Percentiles rank a stretch among this genome's conserved stretches.
Conservation (phyloP, 1,140 invertebrate genomes). For the Liolophura sinensis region DNA sequence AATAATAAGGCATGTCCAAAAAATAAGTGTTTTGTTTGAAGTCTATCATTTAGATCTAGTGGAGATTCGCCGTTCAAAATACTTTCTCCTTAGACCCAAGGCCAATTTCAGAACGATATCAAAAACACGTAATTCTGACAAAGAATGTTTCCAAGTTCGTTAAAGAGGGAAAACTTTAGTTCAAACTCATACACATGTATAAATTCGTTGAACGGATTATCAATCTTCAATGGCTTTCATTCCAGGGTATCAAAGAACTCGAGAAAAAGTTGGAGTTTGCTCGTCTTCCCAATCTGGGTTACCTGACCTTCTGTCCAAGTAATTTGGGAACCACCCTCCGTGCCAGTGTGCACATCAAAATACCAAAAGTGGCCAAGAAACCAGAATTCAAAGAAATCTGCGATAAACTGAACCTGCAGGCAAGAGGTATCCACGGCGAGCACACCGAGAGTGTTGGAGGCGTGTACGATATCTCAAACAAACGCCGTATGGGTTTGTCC, state of each 20-base stretch:
- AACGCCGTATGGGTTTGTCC: slow-evolving; percentile 49
- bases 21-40: too few relatives aligned
- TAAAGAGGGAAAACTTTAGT: too few relatives aligned
- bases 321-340: slow-evolving; percentile 95
- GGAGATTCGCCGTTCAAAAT: too few relatives aligned
- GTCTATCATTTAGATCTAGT: too few relatives aligned
- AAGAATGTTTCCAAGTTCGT: too few relatives aligned
- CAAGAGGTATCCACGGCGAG: slow-evolving; percentile 82
- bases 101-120: too few relatives aligned
- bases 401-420: slow-evolving; percentile 41
- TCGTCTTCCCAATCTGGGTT: slow-evolving; percentile 79
- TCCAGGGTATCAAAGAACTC: slow-evolving; percentile 30
- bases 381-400: slow-evolving; percentile 38
- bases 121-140: too few relatives aligned
- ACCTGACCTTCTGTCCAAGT: slow-evolving; percentile 96
- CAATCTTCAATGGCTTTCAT: too few relatives aligned
- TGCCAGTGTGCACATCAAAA: slow-evolving; percentile 94
- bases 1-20: too few relatives aligned
- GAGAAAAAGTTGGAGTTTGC: slow-evolving; percentile 25
- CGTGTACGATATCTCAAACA: slow-evolving; percentile 64
- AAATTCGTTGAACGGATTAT: too few relatives aligned
- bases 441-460: slow-evolving; percentile 73
- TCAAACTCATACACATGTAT: too few relatives aligned
- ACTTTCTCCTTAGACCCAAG: too few relatives aligned
- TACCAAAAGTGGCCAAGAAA: slow-evolving; percentile 86